These are phyloP conservation scores for Augochlora pura DNA, from an alignment of 1,140 invertebrate genomes.

Conservation along the genomic window DNA sequence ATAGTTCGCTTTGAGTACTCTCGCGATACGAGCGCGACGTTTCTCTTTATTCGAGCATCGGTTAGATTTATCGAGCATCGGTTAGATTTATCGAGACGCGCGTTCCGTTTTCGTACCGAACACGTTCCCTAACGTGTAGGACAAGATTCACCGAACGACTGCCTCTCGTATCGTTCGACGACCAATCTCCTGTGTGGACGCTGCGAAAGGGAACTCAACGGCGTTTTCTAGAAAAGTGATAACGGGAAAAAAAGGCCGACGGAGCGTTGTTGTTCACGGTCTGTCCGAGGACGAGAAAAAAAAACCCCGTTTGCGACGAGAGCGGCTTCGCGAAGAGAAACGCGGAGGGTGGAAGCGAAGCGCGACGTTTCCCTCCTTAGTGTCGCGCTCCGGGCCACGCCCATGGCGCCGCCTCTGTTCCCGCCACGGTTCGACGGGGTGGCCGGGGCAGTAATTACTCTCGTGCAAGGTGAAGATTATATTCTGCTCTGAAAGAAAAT, in stretches of 20 bases:
- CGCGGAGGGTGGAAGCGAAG: background rate
- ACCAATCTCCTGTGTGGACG: conserved; percentile 21
- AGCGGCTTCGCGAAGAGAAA: conserved; percentile 8
- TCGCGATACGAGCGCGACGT: background rate
- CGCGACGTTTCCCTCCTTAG: too few species aligned
- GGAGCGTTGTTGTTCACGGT: background rate
- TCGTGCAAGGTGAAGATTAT: too few species aligned
- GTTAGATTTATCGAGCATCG: background rate
- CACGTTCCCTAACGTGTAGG: background rate
- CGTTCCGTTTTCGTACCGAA: background rate
- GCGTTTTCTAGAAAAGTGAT: conserved; percentile 1
- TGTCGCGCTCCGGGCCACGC: too few species aligned
- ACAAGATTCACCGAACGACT: conserved; percentile 8
- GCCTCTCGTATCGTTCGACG: conserved; percentile 36
- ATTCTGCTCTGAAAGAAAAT: too few species aligned
- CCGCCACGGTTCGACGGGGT: too few species aligned
- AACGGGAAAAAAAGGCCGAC: background rate
- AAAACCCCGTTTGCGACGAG: conserved; percentile 14
- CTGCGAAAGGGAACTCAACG: background rate
- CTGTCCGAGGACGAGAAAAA: background rate
- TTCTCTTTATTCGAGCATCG: background rate
- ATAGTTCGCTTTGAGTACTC: background rate
- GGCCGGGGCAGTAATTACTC: too few species aligned
- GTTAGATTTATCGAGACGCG: background rate
- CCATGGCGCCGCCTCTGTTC: too few species aligned